Evolutionary conservation across 2,113 vertebrate genomes (phyloP).

Genomic region (Ceyx margarethae): DNA sequence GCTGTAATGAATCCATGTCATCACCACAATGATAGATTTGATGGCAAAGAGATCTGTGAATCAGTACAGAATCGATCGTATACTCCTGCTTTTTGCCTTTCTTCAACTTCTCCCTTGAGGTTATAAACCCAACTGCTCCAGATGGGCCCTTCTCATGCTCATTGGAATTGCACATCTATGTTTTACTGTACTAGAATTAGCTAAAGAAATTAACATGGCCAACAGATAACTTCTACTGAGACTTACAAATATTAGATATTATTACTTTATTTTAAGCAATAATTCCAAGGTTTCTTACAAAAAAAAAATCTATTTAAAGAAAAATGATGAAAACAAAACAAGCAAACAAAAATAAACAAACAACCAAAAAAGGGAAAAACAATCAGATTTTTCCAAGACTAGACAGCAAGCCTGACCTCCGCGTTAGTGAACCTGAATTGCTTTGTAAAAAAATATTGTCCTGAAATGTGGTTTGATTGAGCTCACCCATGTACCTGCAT

Average conservation of each 20-base stretch:
- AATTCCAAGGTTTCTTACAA: not conserved
- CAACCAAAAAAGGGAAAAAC: not conserved
- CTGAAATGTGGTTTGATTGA: not conserved
- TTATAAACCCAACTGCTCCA: not conserved
- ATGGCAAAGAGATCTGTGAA: not conserved
- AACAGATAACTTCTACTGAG: not conserved
- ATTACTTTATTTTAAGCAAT: not conserved
- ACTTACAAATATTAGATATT: not conserved
- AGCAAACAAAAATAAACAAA: not conserved
- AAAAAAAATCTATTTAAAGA: not conserved
- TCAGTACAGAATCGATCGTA: not conserved
- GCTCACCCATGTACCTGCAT: not conserved
- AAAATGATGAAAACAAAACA: not conserved
- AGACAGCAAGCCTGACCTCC: not conserved
- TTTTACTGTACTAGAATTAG: not conserved
- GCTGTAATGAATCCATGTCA: not conserved
- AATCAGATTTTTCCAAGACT: not conserved
- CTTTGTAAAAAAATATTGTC: not conserved
- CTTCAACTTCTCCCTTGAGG: not conserved
- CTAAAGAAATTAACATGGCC: not conserved
- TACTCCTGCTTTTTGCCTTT: not conserved
- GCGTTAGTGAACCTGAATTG: not conserved
- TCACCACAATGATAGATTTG: not conserved
- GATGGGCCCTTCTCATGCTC: not conserved
- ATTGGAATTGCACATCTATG: not conserved